A percentile compares a stretch with the other conserved stretches of the same genome.
These are phyloP conservation scores for Luscinia luscinia DNA, from an alignment of 2,797 vertebrate genomes.

Conservation along the genomic window DNA sequence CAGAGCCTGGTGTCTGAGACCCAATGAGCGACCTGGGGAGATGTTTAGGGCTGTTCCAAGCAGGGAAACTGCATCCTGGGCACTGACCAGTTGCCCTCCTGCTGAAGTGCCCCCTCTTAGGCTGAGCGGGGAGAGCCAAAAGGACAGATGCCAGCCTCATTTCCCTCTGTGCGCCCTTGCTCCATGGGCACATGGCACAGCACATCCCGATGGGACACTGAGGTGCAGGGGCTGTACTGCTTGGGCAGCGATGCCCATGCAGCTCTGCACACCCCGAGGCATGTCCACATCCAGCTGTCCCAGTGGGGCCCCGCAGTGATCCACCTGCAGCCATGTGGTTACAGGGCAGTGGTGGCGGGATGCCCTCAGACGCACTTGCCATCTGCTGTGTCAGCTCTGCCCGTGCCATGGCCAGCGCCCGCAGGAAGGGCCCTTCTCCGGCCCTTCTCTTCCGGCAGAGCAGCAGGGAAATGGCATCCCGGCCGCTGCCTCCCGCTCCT, in stretches of 20 bases:
- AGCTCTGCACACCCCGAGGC: not conserved
- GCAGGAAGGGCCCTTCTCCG: not conserved
- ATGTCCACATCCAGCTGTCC: not conserved
- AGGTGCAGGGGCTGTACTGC: not conserved
- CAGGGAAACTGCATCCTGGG: not conserved
- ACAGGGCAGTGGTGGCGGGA: not conserved
- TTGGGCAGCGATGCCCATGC: not conserved
- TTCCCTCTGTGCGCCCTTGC: not conserved
- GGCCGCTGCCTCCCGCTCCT: not conserved
- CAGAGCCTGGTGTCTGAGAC: fast-evolving
- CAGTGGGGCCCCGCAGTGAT: not conserved
- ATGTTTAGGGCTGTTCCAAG: not conserved
- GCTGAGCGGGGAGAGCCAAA: fast-evolving
- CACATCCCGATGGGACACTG: fast-evolving
- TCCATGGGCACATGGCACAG: fast-evolving
- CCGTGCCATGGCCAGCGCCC: not conserved
- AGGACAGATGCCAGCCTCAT: fast-evolving
- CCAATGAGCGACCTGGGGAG: fast-evolving
- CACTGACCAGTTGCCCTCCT: not conserved
- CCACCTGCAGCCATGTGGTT: not conserved
- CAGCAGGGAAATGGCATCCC: constrained; percentile 26
- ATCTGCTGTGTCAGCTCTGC: not conserved
- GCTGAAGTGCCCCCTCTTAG: not conserved
- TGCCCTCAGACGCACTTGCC: not conserved
- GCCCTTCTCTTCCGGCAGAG: constrained; percentile 40